Conservation (phyloP, 2,113 vertebrate species). For the Tachysurus vachellii region DNA sequence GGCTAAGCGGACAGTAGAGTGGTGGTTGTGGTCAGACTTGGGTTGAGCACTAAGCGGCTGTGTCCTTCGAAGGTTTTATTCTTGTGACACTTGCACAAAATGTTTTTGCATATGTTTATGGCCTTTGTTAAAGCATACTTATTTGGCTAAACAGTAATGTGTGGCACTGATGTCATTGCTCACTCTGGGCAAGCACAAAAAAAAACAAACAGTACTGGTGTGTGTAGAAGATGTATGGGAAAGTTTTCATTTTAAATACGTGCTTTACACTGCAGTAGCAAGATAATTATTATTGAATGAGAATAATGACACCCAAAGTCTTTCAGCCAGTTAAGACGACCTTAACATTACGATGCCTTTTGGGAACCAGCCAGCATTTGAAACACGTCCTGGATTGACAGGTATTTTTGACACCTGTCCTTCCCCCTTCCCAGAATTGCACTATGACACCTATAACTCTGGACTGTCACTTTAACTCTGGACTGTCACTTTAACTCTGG, state of each 20-base stretch:
- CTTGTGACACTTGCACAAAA: conserved; percentile 51
- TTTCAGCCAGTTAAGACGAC: background rate
- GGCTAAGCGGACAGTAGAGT: conserved; percentile 44
- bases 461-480: too few relatives aligned
- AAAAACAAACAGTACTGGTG: conserved; percentile 36
- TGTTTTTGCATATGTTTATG: conserved; percentile 54
- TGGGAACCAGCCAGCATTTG: background rate
- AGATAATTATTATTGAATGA: background rate
- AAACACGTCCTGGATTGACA: too few relatives aligned
- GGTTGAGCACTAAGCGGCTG: conserved; percentile 28
- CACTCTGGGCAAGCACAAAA: conserved; percentile 38
- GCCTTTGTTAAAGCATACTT: conserved; percentile 72
- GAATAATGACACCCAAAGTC: background rate
- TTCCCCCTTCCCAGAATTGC: conserved; percentile 56
- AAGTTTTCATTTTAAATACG: background rate
- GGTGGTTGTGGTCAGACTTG: conserved; percentile 12
- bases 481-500: too few relatives aligned
- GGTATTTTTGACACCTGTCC: conserved; percentile 46
- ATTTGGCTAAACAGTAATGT: conserved; percentile 72
- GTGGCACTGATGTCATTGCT: conserved; percentile 58
- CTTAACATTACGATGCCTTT: background rate
- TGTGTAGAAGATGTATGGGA: background rate
- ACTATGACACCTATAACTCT: too few relatives aligned
- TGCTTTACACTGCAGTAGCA: background rate
- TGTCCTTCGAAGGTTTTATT: conserved; percentile 44